These are phyloP conservation scores for Rhopalosiphum nymphaeae DNA, from an alignment of 2,888 invertebrate genomes.

Conservation along the genomic window DNA sequence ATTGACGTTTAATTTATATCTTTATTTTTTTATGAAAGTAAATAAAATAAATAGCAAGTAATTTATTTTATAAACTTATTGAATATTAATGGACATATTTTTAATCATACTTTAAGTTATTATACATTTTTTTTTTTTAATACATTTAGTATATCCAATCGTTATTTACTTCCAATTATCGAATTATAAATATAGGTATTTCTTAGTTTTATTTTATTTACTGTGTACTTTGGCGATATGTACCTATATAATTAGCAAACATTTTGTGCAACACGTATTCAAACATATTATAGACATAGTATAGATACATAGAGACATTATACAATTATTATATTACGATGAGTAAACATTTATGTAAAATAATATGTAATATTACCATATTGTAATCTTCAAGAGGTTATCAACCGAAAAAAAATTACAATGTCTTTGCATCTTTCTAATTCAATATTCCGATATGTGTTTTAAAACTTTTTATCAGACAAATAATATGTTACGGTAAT, in stretches of 20 bases:
- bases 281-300: neutral
- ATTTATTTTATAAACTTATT: neutral
- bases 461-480: conserved; percentile 17
- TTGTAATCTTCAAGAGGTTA: neutral
- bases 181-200: neutral
- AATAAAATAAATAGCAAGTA: too few species aligned
- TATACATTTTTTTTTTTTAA: neutral
- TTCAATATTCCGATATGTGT: neutral
- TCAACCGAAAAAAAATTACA: neutral
- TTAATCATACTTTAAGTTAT: neutral
- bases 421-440: conserved; percentile 1
- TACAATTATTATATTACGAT: neutral
- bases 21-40: neutral
- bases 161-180: neutral
- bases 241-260: neutral
- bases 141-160: neutral
- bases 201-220: neutral
- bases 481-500: neutral
- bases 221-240: neutral
- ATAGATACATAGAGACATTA: neutral
- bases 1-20: too few species aligned
- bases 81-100: neutral
- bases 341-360: neutral
- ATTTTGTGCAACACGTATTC: neutral
- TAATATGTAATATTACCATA: neutral